Evolutionary conservation across 2,797 vertebrate genomes (phyloP).

Genomic region (Champsocephalus esox): DNA sequence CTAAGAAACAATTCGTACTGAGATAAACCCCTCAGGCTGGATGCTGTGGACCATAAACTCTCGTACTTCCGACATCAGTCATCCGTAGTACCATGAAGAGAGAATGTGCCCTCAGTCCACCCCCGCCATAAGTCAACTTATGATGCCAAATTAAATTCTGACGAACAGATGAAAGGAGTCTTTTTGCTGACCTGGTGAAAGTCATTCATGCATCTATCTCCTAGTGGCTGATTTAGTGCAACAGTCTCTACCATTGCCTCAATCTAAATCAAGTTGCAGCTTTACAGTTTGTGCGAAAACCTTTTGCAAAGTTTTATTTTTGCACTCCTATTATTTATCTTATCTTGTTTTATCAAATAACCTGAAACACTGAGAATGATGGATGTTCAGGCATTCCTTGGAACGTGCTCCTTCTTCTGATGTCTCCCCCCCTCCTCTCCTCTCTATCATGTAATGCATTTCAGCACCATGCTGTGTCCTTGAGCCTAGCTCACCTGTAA

Average conservation of each 20-base stretch:
- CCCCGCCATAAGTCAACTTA: constrained; percentile 42
- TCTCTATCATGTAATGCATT: constrained; percentile 45
- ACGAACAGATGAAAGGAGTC: constrained; percentile 34
- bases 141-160: constrained; percentile 44
- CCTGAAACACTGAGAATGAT: constrained; percentile 21
- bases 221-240: constrained; percentile 39
- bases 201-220: constrained; percentile 25
- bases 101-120: constrained; percentile 16
- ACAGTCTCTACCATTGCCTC: background rate
- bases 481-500: constrained; percentile 41
- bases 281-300: constrained; percentile 9
- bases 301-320: background rate
- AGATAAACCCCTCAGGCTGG: background rate
- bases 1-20: background rate
- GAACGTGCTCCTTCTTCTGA: background rate
- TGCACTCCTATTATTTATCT: constrained; percentile 1
- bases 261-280: background rate
- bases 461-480: constrained; percentile 44
- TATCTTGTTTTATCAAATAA: background rate
- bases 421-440: constrained; percentile 5
- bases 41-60: constrained; percentile 28
- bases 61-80: constrained; percentile 37
- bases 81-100: constrained; percentile 9
- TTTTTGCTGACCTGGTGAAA: constrained; percentile 52
- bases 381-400: constrained; percentile 1